Conservation (phyloP, 2,797 vertebrate genomes). For the Cossypha niveicapilla region DNA sequence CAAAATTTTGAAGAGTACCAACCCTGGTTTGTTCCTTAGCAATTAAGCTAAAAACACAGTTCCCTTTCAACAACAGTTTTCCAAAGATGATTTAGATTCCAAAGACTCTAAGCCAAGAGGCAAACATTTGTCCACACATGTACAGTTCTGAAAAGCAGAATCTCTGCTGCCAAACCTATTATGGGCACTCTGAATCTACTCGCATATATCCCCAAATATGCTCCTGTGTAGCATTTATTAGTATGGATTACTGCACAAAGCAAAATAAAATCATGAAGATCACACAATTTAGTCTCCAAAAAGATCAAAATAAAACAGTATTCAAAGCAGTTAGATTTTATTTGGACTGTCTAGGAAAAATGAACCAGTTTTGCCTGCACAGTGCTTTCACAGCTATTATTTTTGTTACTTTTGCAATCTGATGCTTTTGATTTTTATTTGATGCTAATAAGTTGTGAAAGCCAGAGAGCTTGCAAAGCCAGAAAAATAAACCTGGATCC, state of each 20-base stretch:
- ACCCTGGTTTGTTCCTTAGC: not conserved
- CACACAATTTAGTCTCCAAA: not conserved
- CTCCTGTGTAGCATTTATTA: not conserved
- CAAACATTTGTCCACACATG: not conserved
- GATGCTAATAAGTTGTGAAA: constrained; percentile 37
- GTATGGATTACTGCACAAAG: not conserved
- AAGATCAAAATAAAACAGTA: not conserved
- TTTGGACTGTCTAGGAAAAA: not conserved
- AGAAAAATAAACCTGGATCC: constrained; percentile 39
- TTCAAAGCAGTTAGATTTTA: not conserved
- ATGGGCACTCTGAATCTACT: not conserved
- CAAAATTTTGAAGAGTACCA: not conserved
- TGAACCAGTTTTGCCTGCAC: not conserved
- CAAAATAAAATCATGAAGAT: constrained; percentile 9
- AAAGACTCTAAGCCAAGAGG: not conserved
- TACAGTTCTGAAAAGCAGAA: not conserved
- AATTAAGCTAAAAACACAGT: not conserved
- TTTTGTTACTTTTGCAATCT: constrained; percentile 24
- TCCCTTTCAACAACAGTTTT: not conserved
- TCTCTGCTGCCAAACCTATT: not conserved
- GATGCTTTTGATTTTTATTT: constrained; percentile 36
- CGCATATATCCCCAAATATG: not conserved
- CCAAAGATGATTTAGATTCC: not conserved
- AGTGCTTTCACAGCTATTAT: not conserved
- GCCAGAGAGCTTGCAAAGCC: not conserved